Conservation (phyloP, 2,113 vertebrate genomes). For the Tupaia tana region DNA sequence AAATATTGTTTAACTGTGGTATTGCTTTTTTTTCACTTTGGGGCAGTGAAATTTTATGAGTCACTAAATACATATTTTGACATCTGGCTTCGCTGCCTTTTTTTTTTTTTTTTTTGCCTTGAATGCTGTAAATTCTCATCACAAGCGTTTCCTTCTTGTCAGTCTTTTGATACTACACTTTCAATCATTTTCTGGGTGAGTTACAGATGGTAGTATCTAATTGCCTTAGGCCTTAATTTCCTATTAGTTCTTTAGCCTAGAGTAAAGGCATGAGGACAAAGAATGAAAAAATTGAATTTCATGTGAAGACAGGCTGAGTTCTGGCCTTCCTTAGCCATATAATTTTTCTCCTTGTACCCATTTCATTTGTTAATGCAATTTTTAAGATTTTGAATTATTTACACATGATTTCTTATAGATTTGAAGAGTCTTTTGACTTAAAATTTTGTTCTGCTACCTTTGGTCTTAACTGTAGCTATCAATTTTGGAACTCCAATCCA, state of each 20-base stretch:
- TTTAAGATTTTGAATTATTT: slow-evolving; percentile 57
- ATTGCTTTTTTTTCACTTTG: slow-evolving; percentile 56
- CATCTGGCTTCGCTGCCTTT: slow-evolving; percentile 81
- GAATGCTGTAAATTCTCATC: slow-evolving; percentile 77
- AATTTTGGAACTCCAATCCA: slow-evolving; percentile 54
- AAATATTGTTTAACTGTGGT: slow-evolving; percentile 74
- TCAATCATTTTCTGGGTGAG: slow-evolving; percentile 72
- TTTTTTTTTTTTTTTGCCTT: slow-evolving; percentile 51
- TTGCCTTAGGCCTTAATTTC: slow-evolving; percentile 70
- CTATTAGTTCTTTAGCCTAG: slow-evolving; percentile 53
- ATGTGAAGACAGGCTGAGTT: slow-evolving; percentile 10
- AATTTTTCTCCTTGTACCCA: slow-evolving; percentile 49
- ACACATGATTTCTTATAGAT: slow-evolving; percentile 56
- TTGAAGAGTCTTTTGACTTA: slow-evolving; percentile 60
- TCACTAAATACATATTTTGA: slow-evolving; percentile 83
- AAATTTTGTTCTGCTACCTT: slow-evolving; percentile 59
- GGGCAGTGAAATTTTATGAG: slow-evolving; percentile 80
- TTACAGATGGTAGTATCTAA: slow-evolving; percentile 82
- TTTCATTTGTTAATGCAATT: slow-evolving; percentile 59
- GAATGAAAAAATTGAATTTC: slow-evolving; percentile 51
- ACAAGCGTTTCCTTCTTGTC: slow-evolving; percentile 75
- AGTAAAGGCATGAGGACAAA: slow-evolving; percentile 26
- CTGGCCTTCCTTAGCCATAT: slow-evolving; percentile 13
- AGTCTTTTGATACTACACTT: slow-evolving; percentile 76
- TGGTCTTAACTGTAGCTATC: slow-evolving; percentile 39